Base-by-base conservation (phyloP, 92 coral and sea anemone species). In the Heteractis magnifica region DNA sequence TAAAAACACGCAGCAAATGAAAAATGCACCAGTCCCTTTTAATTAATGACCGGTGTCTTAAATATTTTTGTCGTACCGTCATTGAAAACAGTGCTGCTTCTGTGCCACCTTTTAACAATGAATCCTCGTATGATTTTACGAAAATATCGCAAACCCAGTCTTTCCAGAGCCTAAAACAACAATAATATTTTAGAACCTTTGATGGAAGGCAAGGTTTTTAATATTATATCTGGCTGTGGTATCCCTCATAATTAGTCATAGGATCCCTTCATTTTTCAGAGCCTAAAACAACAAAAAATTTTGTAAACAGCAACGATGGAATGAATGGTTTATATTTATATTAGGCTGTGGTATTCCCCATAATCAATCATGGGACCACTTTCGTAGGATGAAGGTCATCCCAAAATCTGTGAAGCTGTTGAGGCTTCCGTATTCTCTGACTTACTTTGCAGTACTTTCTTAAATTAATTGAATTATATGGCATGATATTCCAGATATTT, bases 121-220 rank as follows among this genome's bases (percentile, higher is more conserved):
- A 91, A 49, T 85, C 88, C 52, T 95, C 93, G 72, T 92, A 94
- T 1, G 98, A 92, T 8, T 89, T 70, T 52, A 89, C 83, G 79
- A 95, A 95, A 56, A 92, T 79, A 15, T 83, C 71, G 15, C 93
- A 88, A 19, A 85, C 88, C 98, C 98, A 95, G 72, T 93, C 94
- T 75, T 86, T 94, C 98, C 98, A 95, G 53, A 95, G 82, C 75
- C 98, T 95, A 87, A 14, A 23, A 52, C 62, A 64, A 80, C 65
- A 49, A 51, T 34, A 34, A 51, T 34, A 34, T 34, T 34, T 34
- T 34, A 34, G 44, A 34, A 34, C 44, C 44, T 1, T 34, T 34
- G 44, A 34, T 18, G 48, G 5, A 14, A 20, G 14, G 14, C 19
- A 19, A 48, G 8, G 56, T 11, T 21, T 21, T 26, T 7, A 23